Conservation (phyloP, 2,113 vertebrate species). For the Pleuronectes platessa region DNA sequence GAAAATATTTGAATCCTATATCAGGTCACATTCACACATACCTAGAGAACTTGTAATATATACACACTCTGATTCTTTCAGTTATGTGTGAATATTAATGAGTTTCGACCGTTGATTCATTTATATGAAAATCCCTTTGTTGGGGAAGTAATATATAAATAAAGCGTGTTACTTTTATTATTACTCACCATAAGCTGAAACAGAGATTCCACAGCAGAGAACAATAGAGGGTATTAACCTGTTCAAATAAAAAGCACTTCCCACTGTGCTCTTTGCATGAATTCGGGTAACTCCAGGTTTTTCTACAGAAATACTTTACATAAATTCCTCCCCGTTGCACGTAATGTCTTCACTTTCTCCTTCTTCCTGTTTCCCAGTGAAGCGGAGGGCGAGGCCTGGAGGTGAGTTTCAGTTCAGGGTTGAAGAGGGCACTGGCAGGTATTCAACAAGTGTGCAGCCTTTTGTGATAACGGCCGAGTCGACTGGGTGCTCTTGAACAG, state of each 20-base stretch:
- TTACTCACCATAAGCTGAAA: slow-evolving; percentile 11
- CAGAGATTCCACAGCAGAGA: slow-evolving; percentile 26
- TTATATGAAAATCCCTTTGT: not conserved
- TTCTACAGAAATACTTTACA: slow-evolving; percentile 6
- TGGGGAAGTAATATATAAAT: not conserved
- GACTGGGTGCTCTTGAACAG: slow-evolving; percentile 56
- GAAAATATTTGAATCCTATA: too few relatives aligned
- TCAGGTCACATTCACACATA: too few relatives aligned
- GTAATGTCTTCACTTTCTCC: slow-evolving; percentile 60
- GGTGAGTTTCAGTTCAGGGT: slow-evolving; percentile 83
- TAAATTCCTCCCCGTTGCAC: slow-evolving; percentile 19
- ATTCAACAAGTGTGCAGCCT: slow-evolving; percentile 65
- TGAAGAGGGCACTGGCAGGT: slow-evolving; percentile 77
- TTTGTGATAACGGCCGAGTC: slow-evolving; percentile 61
- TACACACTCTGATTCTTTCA: too few relatives aligned
- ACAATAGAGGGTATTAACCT: slow-evolving; percentile 54
- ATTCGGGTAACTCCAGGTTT: slow-evolving; percentile 7
- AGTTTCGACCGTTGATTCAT: too few relatives aligned
- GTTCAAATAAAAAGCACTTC: slow-evolving; percentile 39
- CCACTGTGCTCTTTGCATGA: not conserved
- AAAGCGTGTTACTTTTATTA: not conserved
- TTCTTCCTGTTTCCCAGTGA: slow-evolving; percentile 77
- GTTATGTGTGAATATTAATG: too few relatives aligned
- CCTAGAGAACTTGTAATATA: too few relatives aligned
- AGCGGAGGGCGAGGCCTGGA: slow-evolving; percentile 72